A percentile compares a stretch with the other conserved stretches of the same genome.
These are phyloP conservation scores for Python bivittatus DNA, from an alignment of 2,113 vertebrate species.

Conservation along the genomic window DNA sequence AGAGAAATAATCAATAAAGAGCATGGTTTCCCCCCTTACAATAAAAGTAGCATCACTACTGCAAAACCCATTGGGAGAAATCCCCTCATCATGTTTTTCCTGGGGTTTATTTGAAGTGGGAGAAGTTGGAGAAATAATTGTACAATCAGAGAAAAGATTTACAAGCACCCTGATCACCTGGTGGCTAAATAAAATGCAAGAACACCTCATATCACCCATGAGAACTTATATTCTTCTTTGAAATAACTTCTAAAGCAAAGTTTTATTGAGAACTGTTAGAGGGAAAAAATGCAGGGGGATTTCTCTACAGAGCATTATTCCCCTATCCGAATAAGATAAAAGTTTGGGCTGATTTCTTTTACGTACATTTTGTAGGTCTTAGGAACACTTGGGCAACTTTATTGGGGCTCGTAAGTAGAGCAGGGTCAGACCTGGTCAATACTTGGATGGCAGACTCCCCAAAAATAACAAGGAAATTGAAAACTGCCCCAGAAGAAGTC, in stretches of 20 bases:
- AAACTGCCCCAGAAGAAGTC: background rate
- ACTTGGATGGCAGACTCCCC: background rate
- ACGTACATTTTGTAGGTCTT: background rate
- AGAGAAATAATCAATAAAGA: background rate
- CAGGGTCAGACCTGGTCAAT: background rate
- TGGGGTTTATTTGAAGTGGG: background rate
- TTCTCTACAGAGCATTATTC: background rate
- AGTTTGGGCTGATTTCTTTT: background rate
- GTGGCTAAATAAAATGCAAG: background rate
- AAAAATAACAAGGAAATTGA: background rate
- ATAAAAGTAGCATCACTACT: background rate
- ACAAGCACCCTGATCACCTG: background rate
- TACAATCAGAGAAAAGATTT: background rate
- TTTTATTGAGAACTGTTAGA: background rate
- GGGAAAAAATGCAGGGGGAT: background rate
- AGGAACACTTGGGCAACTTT: background rate
- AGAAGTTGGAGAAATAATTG: background rate
- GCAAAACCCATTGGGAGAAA: background rate
- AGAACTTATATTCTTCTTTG: background rate
- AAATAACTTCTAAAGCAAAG: background rate
- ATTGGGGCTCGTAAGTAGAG: background rate
- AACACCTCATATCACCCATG: background rate
- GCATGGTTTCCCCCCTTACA: background rate
- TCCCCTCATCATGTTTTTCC: background rate
- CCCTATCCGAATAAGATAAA: background rate